Percentiles rank a stretch among this genome's conserved stretches.
phyloP scores from a whole-genome alignment of 2,888 invertebrate genomes.

The Reticulitermes lucifugus region DNA sequence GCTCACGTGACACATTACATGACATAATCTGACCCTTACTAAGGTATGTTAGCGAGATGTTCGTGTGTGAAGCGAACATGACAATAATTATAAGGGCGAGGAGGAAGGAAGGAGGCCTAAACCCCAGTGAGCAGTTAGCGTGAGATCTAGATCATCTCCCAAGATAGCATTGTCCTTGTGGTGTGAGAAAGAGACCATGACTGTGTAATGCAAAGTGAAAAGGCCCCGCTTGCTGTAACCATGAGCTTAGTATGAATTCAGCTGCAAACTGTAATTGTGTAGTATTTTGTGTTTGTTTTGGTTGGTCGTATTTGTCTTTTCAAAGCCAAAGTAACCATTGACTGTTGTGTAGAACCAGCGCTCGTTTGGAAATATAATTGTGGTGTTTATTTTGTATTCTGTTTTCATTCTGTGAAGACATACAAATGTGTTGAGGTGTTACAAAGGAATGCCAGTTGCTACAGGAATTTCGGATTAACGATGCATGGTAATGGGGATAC shows the following conservation, averaged over 20 bases:
- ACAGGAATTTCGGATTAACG: too few species aligned
- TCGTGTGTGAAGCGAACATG: background rate
- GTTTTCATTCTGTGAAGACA: too few species aligned
- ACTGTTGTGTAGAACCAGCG: too few species aligned
- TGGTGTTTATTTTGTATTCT: too few species aligned
- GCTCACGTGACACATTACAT: too few species aligned
- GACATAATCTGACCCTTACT: too few species aligned
- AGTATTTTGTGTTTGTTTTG: background rate
- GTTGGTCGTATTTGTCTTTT: too few species aligned
- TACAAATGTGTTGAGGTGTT: too few species aligned
- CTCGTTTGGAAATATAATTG: too few species aligned
- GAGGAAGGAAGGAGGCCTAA: background rate
- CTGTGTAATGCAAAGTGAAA: slow-evolving; percentile 6
- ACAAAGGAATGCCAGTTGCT: too few species aligned
- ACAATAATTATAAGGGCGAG: background rate
- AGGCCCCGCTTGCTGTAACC: background rate
- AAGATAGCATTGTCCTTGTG: slow-evolving; percentile 22
- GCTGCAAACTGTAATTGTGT: background rate
- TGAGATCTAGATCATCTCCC: slow-evolving; percentile 39
- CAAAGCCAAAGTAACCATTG: background rate
- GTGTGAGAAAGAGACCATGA: slow-evolving; percentile 41
- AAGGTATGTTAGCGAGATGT: too few species aligned
- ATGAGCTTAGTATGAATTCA: background rate
- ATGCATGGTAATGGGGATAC: too few species aligned
- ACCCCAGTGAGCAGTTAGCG: background rate